A percentile compares a stretch with the other conserved stretches of the same genome.
Evolutionary conservation across 1,140 invertebrate genomes (phyloP).

Genomic region (Caenorhabditis briggsae): DNA sequence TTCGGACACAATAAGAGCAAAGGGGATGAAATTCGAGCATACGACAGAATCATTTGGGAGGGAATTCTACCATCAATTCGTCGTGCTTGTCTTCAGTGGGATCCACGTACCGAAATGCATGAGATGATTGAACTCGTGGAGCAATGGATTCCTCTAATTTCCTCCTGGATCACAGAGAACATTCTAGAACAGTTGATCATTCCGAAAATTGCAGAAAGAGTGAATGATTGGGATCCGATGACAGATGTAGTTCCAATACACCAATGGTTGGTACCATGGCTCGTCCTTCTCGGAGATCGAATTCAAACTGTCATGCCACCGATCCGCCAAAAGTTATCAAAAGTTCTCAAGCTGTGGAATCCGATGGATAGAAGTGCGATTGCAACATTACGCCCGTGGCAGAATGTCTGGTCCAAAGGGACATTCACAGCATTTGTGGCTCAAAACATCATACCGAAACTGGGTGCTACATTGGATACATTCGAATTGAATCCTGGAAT

Average conservation of each 20-base stretch:
- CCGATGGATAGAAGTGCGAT: conserved; percentile 82
- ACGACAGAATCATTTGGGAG: conserved; percentile 85
- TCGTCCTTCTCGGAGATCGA: conserved; percentile 84
- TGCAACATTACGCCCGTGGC: conserved; percentile 92
- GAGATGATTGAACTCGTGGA: conserved; percentile 86
- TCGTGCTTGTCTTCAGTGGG: conserved; percentile 82
- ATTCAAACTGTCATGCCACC: conserved; percentile 90
- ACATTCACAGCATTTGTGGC: conserved; percentile 71
- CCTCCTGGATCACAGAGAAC: conserved; percentile 87
- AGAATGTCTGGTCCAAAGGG: conserved; percentile 84
- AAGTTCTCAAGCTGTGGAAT: conserved; percentile 87
- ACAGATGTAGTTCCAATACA: conserved; percentile 93
- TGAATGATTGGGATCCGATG: conserved; percentile 89
- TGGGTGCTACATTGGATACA: conserved; percentile 31
- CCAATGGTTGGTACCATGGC: conserved; percentile 96
- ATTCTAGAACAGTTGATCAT: conserved; percentile 84
- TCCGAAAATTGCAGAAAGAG: conserved; percentile 69
- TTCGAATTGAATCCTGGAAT: conserved; percentile 59
- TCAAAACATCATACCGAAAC: conserved; percentile 75
- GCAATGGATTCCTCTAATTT: conserved; percentile 86
- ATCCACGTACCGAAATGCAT: conserved; percentile 79
- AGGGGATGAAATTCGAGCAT: conserved; percentile 67
- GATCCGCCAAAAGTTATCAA: conserved; percentile 90
- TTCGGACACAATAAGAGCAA: conserved; percentile 24
- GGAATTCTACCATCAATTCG: conserved; percentile 88